Percentiles rank a stretch among this genome's conserved stretches.
phyloP scores from a whole-genome alignment of 2,888 invertebrate species.

The Panopea generosa region DNA sequence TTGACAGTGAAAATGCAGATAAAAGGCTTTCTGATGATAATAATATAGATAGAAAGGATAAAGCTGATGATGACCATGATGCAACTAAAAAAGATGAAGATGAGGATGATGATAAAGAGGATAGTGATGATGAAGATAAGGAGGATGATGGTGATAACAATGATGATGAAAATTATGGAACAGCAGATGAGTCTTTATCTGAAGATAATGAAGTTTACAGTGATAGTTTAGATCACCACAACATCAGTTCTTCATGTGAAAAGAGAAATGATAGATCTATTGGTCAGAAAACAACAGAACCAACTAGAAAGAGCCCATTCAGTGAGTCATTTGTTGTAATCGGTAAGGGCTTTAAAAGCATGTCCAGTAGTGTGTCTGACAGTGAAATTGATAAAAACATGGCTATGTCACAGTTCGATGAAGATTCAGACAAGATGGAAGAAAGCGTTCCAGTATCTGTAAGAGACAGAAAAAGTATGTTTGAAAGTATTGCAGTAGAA shows the following conservation, averaged over 20 bases:
- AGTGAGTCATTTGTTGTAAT: slow-evolving; percentile 19
- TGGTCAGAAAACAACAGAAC: too few relatives aligned
- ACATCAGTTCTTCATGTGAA: too few relatives aligned
- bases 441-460: too few relatives aligned
- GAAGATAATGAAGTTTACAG: too few relatives aligned
- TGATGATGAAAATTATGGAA: neutral
- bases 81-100: neutral
- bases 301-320: too few relatives aligned
- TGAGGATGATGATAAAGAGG: neutral
- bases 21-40: neutral
- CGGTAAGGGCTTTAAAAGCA: slow-evolving; percentile 10
- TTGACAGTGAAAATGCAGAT: neutral
- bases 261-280: too few relatives aligned
- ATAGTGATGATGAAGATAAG: neutral
- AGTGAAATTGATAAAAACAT: slow-evolving; percentile 2
- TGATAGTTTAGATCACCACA: too few relatives aligned
- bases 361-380: neutral
- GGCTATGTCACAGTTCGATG: neutral
- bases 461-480: too few relatives aligned
- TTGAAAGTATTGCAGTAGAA: too few relatives aligned
- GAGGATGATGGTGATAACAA: neutral
- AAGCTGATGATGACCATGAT: neutral
- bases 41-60: neutral
- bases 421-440: too few relatives aligned
- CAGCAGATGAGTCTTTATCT: too few relatives aligned